Base-by-base conservation (phyloP, 2,113 vertebrate genomes). In the Neotoma lepida region DNA sequence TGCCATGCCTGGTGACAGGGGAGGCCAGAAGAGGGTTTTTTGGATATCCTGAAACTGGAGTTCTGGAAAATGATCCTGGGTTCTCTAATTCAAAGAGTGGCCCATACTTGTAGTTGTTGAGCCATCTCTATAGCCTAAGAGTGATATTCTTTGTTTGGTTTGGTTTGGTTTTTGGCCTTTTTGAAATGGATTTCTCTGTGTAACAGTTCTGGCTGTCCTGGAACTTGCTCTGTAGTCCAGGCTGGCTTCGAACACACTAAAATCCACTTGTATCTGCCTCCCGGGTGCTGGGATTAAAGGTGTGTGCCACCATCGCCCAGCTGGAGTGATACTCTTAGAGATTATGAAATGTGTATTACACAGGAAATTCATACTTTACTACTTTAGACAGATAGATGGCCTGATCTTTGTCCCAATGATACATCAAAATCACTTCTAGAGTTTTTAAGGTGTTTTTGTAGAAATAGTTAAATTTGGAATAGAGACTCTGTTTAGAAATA, bases 401-500 rank as follows among this genome's bases (percentile, higher is more conserved):
- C 41, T 87, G 6, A 73, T 91, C 33, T 35, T 93, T 89, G 78
- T 84, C 20, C 68, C 86, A 70, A 46, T 91, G 66, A 77, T 89
- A 39, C 6, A 81, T 91, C 73, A 66, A 41, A 49, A 94, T 96
- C 56, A 82, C 56, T 93, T 86, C 35, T 33, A 44, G 49, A 88
- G 51, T 41, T 88, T 93, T 90, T 91, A 80, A 81, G 41, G 44
- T 86, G 4, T 90, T n/a, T 82, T 76, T 87, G 46, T 33, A 85
- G 58, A 89, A 18, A 41, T 82, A 74, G 12, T 94, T 93, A 58
- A 73, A 86, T 95, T 89, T 95, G 88, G 44, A 70, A n/a, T 77
- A 10, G 1, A 33, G 28, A 66, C 17, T 82, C 46, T 20, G 74
- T 95, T 61, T 82, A 82, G 88, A 88, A 91, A 61, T 86, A 74